Evolutionary conservation across 2,113 vertebrate genomes (phyloP).

Genomic region (Ochotona curzoniae): DNA sequence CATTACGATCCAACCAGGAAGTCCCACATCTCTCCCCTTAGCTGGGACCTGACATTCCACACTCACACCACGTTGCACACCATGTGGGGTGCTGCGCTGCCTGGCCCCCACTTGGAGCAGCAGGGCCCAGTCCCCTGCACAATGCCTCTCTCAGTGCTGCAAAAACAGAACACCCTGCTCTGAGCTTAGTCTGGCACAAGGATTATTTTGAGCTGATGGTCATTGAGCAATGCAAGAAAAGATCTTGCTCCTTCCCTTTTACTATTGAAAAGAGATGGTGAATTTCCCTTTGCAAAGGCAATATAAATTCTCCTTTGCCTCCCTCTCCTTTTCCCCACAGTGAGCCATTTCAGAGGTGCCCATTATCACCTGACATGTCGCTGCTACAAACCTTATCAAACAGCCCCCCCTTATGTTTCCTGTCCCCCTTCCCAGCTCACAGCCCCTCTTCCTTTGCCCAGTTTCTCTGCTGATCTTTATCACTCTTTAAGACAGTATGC

Average conservation of each 20-base stretch:
- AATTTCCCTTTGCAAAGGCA: not conserved
- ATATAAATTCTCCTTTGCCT: not conserved
- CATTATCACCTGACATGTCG: not conserved
- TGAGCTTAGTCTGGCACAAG: not conserved
- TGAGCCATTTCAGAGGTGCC: not conserved
- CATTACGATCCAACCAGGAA: not conserved
- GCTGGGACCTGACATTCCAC: not conserved
- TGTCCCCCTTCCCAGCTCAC: not conserved
- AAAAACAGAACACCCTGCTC: not conserved
- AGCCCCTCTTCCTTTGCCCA: not conserved
- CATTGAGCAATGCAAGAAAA: not conserved
- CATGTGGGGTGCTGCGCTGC: too few relatives aligned
- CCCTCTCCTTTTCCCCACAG: not conserved
- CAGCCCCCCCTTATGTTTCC: not conserved
- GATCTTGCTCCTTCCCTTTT: not conserved
- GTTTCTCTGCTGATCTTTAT: not conserved
- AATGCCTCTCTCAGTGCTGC: not conserved
- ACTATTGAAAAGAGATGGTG: not conserved
- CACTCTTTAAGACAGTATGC: not conserved
- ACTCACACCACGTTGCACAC: not conserved
- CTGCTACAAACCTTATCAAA: not conserved
- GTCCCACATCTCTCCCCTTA: conserved; percentile 26
- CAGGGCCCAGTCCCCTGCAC: not conserved
- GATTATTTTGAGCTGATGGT: not conserved
- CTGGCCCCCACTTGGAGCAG: not conserved